phyloP scores from a whole-genome alignment of 1,140 invertebrate genomes.

The Drosophila kohkoa region DNA sequence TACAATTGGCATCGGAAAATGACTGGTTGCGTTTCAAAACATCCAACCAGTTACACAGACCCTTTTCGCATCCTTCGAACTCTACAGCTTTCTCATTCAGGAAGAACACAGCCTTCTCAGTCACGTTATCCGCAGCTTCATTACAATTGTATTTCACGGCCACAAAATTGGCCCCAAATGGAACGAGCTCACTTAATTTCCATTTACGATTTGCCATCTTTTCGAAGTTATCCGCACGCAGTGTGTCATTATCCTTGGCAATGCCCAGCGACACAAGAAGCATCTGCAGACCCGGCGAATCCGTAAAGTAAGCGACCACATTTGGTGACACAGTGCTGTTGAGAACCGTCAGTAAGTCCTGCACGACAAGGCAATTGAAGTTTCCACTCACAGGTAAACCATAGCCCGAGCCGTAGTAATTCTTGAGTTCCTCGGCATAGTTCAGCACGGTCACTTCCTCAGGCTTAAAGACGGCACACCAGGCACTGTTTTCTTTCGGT shows the following conservation, averaged over 20 bases:
- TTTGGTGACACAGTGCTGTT: slow-evolving; percentile 85
- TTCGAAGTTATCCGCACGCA: slow-evolving; percentile 90
- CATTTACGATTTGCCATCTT: slow-evolving; percentile 87
- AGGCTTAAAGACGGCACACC: slow-evolving; percentile 90
- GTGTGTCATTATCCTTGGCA: slow-evolving; percentile 87
- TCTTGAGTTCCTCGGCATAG: slow-evolving; percentile 92
- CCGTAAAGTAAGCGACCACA: slow-evolving; percentile 90
- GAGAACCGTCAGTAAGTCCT: slow-evolving; percentile 90
- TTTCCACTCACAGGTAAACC: slow-evolving; percentile 88
- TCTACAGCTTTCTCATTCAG: slow-evolving; percentile 87
- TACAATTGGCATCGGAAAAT: slow-evolving; percentile 70
- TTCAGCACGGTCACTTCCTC: slow-evolving; percentile 91
- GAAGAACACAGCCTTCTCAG: slow-evolving; percentile 87
- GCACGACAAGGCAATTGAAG: slow-evolving; percentile 91
- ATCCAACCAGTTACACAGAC: slow-evolving; percentile 87
- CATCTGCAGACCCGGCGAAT: slow-evolving; percentile 88
- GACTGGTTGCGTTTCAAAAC: slow-evolving; percentile 62
- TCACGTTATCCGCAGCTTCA: slow-evolving; percentile 82
- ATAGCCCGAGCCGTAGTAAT: slow-evolving; percentile 92
- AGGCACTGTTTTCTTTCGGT: slow-evolving; percentile 87
- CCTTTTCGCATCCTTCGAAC: slow-evolving; percentile 87
- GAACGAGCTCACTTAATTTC: slow-evolving; percentile 89
- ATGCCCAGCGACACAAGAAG: slow-evolving; percentile 89
- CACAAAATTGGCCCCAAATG: slow-evolving; percentile 92
- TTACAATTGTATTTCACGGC: slow-evolving; percentile 87